Base-by-base conservation (phyloP, 2,888 invertebrate genomes). In the Brachyopa scutellaris region DNA sequence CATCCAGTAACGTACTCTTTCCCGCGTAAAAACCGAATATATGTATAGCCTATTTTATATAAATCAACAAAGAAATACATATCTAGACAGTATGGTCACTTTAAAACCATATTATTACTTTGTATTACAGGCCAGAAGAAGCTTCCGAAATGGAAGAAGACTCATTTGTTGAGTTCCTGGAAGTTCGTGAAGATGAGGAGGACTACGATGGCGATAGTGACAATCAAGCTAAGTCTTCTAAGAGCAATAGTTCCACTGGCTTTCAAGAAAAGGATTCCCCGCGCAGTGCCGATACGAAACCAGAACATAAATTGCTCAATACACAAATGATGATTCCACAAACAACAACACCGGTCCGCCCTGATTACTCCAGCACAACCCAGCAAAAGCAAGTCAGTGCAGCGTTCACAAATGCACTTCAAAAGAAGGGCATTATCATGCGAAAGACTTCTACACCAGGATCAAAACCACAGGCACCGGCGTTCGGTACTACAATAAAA, bases 101-200 rank as follows among this genome's bases (percentile, higher is more conserved):
- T n/a, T n/a, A n/a, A n/a, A n/a, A n/a, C n/a, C n/a, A n/a, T n/a
- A n/a, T n/a, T n/a, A n/a, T n/a, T n/a, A n/a, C n/a, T 51, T 53
- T 31, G n/a, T 17, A n/a, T 67, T 38, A 9, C 40, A 89, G 88
- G 2, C 88, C 88, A 36, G 76, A 85, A 8, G 83, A 72, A 53
- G 23, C 82, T 8, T 85, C 87, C 6, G 86, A 87, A 67, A 87
- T 87, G 17, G 89, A 89, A 33, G 89, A 89, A 23, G 89, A 89
- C 61, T 88, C 88, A 29, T 90, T 88, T 49, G 84, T 86, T 3
- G 90, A 90, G 74, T 89, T 90, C 86, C 74, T 90, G 5, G 90
- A 90, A 40, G 90, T 90, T 0, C 89, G 89, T 19, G 90, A 90
- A 51, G 89, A 86, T 1, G 90, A 90, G 4, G 90, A 90, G 1